Percentiles rank a stretch among this genome's conserved stretches.
Evolutionary conservation across 2,113 vertebrate genomes (phyloP).

Genomic region (Cavia aperea): DNA sequence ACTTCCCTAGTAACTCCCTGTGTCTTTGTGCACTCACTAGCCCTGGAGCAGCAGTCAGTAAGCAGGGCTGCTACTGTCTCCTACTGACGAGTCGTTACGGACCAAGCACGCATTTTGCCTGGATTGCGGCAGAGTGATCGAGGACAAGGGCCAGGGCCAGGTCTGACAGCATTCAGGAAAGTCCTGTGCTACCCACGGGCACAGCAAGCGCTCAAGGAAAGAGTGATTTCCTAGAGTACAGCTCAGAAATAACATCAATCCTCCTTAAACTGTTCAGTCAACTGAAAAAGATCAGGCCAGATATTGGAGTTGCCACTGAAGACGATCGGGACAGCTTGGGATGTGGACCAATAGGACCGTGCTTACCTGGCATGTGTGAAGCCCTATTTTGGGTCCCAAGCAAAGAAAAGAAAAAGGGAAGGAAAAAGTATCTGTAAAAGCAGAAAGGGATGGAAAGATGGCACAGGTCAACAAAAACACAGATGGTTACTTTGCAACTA

Average conservation of each 20-base stretch:
- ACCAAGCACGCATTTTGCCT: not conserved
- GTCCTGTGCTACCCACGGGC: not conserved
- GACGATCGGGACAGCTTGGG: not conserved
- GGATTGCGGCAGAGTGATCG: not conserved
- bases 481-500: not conserved
- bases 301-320: not conserved
- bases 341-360: too few species aligned
- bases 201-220: not conserved
- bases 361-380: not conserved
- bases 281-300: slow-evolving; percentile 3
- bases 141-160: not conserved
- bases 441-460: not conserved
- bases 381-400: not conserved
- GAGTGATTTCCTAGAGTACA: not conserved
- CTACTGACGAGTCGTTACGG: not conserved
- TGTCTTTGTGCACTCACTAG: not conserved
- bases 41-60: not conserved
- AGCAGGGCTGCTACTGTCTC: fast-evolving
- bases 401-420: not conserved
- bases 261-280: not conserved
- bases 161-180: not conserved
- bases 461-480: not conserved
- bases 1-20: not conserved
- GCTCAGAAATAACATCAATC: not conserved
- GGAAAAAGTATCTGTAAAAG: not conserved